Conservation (phyloP, 1,140 invertebrate genomes). For the Drosophila bocki region DNA sequence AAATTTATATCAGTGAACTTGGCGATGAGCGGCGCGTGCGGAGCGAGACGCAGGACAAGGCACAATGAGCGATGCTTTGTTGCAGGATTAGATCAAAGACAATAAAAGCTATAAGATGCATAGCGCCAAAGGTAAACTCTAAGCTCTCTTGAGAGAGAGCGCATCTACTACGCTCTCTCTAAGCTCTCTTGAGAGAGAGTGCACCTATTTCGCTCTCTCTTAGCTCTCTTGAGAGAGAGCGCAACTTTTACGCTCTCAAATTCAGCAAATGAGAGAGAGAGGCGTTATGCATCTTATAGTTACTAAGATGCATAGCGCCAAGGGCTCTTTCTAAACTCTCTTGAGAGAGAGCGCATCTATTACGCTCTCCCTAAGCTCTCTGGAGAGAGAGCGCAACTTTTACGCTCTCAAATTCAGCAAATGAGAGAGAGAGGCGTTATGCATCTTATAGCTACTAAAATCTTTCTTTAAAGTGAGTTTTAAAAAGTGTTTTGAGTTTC, state of each 20-base stretch:
- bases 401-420: too few species aligned
- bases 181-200: not conserved
- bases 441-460: not conserved
- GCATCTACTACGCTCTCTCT: too few species aligned
- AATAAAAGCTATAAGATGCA: not conserved
- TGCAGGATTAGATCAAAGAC: conserved; percentile 9
- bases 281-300: not conserved
- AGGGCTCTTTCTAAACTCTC: not conserved
- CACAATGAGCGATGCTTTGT: conserved; percentile 45
- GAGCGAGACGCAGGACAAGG: conserved; percentile 62
- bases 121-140: not conserved
- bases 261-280: too few species aligned
- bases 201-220: not conserved
- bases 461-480: conserved; percentile 1
- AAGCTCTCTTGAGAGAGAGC: not conserved
- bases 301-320: not conserved
- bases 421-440: not conserved
- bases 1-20: conserved; percentile 20
- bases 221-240: not conserved
- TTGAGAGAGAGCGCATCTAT: not conserved
- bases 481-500: not conserved
- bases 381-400: not conserved
- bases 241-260: too few species aligned
- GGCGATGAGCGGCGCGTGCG: conserved; percentile 51
- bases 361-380: not conserved